Evolutionary conservation across 2,113 vertebrate species (phyloP).

Genomic region (Dipodomys stephensi): DNA sequence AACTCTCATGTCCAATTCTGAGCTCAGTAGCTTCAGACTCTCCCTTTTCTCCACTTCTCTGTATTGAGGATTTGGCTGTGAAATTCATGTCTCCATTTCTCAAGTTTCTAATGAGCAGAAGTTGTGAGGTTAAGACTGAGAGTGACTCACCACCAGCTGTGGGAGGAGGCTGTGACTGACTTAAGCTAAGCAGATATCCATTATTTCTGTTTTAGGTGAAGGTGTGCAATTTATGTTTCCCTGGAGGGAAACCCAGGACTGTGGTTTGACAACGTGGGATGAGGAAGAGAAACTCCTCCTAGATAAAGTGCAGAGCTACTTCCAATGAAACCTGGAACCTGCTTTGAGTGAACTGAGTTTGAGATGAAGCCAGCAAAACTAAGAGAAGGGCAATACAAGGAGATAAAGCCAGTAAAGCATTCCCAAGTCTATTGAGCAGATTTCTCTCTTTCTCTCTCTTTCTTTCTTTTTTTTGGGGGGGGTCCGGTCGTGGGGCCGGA

Average conservation of each 20-base stretch:
- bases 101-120: background rate
- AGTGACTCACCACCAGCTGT: background rate
- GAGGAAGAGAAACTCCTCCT: background rate
- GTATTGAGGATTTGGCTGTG: background rate
- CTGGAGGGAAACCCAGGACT: background rate
- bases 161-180: background rate
- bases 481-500: no score
- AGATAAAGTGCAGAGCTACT: rapidly evolving
- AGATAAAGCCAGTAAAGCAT: background rate
- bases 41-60: background rate
- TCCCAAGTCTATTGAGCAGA: background rate
- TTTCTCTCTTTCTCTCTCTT: no score
- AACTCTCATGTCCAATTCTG: background rate
- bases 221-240: background rate
- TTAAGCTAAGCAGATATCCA: background rate
- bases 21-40: background rate
- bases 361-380: background rate
- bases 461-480: no score
- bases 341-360: background rate
- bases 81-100: background rate
- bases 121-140: background rate
- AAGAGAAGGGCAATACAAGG: background rate
- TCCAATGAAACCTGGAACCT: background rate
- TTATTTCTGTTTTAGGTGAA: background rate
- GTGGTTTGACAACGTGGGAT: background rate